Evolutionary conservation across 2,888 invertebrate genomes (phyloP).

Genomic region (Strigamia maritima): DNA sequence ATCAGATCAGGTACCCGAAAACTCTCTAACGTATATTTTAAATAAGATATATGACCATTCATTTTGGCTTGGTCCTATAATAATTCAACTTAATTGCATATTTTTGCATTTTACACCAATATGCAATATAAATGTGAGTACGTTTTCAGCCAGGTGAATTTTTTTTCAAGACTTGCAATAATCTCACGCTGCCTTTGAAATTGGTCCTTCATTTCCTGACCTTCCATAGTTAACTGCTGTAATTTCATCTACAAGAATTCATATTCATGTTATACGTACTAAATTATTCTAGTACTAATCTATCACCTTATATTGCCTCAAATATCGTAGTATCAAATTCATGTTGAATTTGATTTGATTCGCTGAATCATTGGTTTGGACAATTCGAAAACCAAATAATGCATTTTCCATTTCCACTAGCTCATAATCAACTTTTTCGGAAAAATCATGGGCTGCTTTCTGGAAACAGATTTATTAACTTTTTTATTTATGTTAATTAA

Average conservation of each 20-base stretch:
- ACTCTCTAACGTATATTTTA: background rate
- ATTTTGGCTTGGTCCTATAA: background rate
- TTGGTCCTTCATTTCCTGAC: background rate
- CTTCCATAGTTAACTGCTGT: background rate
- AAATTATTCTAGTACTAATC: too few species aligned
- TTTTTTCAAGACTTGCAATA: background rate
- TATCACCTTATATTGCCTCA: too few species aligned
- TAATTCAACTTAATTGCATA: background rate
- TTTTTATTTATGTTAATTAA: too few species aligned
- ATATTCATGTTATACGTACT: background rate
- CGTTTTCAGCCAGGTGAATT: background rate
- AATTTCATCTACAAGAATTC: background rate
- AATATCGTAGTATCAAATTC: too few species aligned
- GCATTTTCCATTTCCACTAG: too few species aligned
- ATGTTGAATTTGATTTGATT: too few species aligned
- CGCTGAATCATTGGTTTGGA: too few species aligned
- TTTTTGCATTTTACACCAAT: background rate
- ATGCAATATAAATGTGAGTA: background rate
- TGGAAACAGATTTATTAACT: too few species aligned
- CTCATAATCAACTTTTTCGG: too few species aligned
- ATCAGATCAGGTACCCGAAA: conserved; percentile 31
- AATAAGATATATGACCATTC: background rate
- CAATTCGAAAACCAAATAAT: too few species aligned
- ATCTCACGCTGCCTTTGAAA: background rate
- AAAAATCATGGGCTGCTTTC: too few species aligned